Conservation (phyloP, 2,797 vertebrate species). For the Sciaenops ocellatus region DNA sequence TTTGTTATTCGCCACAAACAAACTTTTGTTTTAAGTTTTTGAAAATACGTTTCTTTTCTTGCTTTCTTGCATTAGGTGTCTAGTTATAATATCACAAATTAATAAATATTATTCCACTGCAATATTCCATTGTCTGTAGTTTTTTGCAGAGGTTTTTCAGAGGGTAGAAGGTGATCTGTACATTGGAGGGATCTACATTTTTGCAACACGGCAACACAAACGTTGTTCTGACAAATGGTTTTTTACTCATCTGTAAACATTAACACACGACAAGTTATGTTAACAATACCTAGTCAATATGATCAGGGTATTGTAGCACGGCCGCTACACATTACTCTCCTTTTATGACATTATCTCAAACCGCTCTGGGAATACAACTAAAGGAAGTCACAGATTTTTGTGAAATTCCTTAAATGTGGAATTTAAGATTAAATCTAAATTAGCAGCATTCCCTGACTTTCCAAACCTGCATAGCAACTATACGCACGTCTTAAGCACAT, state of each 20-base stretch:
- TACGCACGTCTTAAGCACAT: not conserved
- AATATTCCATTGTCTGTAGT: not conserved
- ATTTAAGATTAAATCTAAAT: slow-evolving; percentile 8
- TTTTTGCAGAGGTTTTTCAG: not conserved
- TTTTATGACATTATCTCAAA: not conserved
- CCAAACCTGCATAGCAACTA: not conserved
- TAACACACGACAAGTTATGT: not conserved
- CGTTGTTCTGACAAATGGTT: not conserved
- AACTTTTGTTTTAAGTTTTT: not conserved
- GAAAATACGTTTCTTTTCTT: too few relatives aligned
- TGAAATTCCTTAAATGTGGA: not conserved
- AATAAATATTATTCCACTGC: not conserved
- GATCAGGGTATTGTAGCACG: not conserved
- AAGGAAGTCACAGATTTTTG: not conserved
- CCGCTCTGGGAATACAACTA: not conserved
- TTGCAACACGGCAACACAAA: not conserved
- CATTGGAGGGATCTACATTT: not conserved
- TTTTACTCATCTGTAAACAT: not conserved
- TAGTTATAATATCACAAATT: not conserved
- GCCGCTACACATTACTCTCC: not conserved
- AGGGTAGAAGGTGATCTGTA: not conserved
- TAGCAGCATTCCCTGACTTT: slow-evolving; percentile 1
- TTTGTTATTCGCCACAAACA: not conserved
- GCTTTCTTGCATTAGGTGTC: not conserved
- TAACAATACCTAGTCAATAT: not conserved